phyloP scores from a whole-genome alignment of 2,113 vertebrate species.

The Crotalus tigris region DNA sequence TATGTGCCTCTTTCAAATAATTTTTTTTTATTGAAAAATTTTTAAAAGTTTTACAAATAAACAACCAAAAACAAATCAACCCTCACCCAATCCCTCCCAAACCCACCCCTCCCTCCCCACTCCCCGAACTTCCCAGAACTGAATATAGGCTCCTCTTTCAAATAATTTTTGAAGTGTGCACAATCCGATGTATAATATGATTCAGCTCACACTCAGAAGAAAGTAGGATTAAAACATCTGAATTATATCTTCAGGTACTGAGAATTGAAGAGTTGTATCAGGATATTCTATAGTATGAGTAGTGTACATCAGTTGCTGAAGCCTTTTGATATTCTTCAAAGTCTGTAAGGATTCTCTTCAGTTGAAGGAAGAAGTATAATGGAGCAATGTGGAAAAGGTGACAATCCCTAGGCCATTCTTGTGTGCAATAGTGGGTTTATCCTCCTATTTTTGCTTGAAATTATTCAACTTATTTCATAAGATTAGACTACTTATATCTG shows the following conservation, averaged over 20 bases:
- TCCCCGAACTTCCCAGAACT: too few relatives aligned
- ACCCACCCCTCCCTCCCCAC: too few relatives aligned
- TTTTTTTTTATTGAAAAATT: background rate
- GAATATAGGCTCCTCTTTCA: background rate
- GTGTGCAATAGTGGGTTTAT: constrained; percentile 3
- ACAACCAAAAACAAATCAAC: too few relatives aligned
- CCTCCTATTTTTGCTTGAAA: constrained; percentile 40
- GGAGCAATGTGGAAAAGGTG: constrained; percentile 23
- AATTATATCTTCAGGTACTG: background rate
- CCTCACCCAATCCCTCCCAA: too few relatives aligned
- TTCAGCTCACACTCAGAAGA: background rate
- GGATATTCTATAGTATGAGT: constrained; percentile 3
- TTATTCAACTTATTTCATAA: constrained; percentile 64
- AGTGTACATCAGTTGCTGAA: constrained; percentile 3
- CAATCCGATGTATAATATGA: background rate
- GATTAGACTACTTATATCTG: constrained; percentile 61
- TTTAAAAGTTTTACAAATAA: too few relatives aligned
- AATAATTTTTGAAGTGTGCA: background rate
- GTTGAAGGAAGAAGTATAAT: constrained; percentile 41
- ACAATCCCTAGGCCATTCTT: constrained; percentile 19
- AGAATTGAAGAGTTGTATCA: background rate
- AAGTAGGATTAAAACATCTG: background rate
- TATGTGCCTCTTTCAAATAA: background rate
- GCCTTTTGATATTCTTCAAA: constrained; percentile 16
- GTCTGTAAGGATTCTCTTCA: constrained; percentile 10